A percentile compares a stretch with the other conserved stretches of the same genome.
These are phyloP conservation scores for Benitochromis conjunctus DNA, from an alignment of 2,113 vertebrate genomes.

Conservation along the genomic window DNA sequence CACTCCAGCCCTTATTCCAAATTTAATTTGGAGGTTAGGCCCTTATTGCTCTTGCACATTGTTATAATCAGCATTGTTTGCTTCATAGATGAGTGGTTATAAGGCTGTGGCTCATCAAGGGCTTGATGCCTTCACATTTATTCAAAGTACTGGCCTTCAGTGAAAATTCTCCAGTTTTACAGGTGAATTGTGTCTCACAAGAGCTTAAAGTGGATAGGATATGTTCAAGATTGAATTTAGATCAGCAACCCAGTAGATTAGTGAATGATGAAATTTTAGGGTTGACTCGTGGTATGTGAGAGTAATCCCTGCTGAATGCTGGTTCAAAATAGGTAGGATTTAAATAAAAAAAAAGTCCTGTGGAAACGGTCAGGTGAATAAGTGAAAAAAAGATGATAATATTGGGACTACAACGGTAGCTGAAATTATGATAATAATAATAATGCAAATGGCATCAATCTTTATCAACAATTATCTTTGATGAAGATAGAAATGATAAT, in stretches of 20 bases:
- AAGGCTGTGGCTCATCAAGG: not conserved
- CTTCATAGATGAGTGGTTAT: not conserved
- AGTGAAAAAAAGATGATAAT: not conserved
- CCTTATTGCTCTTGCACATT: not conserved
- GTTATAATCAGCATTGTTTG: not conserved
- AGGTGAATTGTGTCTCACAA: not conserved
- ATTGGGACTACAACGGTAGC: not conserved
- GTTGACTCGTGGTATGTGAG: not conserved
- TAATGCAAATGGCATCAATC: not conserved
- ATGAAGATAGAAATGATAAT: not conserved
- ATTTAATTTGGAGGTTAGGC: not conserved
- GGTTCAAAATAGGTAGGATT: not conserved
- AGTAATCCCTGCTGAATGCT: not conserved
- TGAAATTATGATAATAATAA: not conserved
- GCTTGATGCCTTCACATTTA: not conserved
- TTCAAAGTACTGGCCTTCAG: not conserved
- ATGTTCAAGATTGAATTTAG: not conserved
- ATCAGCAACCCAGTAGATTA: not conserved
- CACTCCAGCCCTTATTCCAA: not conserved
- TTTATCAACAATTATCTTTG: not conserved
- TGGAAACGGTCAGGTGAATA: not conserved
- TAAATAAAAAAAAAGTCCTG: not conserved
- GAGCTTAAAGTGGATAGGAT: not conserved
- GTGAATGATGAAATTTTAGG: not conserved
- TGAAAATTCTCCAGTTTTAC: not conserved